These are phyloP conservation scores for Phragmatobia fuliginosa DNA, from an alignment of 2,888 invertebrate genomes.

Conservation along the genomic window DNA sequence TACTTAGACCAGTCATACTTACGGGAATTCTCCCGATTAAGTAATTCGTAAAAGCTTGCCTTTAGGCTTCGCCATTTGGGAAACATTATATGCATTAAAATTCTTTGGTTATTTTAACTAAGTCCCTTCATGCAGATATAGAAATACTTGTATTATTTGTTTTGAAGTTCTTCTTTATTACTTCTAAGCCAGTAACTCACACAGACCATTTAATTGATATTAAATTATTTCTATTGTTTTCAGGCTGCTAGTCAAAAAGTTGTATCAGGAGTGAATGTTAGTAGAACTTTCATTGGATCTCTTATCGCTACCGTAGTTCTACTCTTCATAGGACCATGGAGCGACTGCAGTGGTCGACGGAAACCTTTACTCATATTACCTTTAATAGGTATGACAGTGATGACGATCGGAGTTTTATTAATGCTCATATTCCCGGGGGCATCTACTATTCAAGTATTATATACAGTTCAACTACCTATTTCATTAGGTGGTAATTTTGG, in stretches of 20 bases:
- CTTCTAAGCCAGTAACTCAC: too few relatives aligned
- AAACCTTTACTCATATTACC: conserved; percentile 87
- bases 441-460: conserved; percentile 74
- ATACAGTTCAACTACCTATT: conserved; percentile 87
- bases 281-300: conserved; percentile 79
- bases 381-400: conserved; percentile 83
- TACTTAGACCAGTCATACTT: neutral
- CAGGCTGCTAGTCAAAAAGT: conserved; percentile 85
- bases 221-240: conserved; percentile 24
- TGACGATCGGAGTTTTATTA: conserved; percentile 79
- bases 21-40: neutral
- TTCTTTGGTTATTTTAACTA: neutral
- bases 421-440: conserved; percentile 79
- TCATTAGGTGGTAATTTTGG: conserved; percentile 90
- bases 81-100: neutral
- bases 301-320: conserved; percentile 88
- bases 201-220: neutral
- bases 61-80: neutral
- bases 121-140: too few relatives aligned
- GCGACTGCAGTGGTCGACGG: conserved; percentile 86
- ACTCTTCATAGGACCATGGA: conserved; percentile 88
- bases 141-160: too few relatives aligned
- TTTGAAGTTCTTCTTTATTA: too few relatives aligned
- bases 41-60: neutral
- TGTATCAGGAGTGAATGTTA: conserved; percentile 90